phyloP scores from a whole-genome alignment of 2,113 vertebrate species.

The Chunga burmeisteri region DNA sequence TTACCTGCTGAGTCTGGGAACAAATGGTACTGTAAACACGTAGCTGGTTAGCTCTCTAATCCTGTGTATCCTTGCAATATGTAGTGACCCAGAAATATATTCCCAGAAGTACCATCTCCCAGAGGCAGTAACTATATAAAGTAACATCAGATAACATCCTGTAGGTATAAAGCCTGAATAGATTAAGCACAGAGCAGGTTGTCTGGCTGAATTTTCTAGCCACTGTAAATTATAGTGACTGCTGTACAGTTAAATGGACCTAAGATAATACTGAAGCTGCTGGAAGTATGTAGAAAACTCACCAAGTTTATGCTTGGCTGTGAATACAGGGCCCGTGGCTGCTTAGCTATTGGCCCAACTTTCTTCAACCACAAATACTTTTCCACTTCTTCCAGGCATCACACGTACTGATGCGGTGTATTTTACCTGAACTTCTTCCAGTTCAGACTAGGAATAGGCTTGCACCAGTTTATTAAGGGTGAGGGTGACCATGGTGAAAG shows the following conservation, averaged over 20 bases:
- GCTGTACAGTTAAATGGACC: neutral
- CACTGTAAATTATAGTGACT: neutral
- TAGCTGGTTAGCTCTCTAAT: neutral
- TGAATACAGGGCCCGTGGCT: neutral
- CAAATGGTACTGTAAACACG: neutral
- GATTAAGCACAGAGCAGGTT: neutral
- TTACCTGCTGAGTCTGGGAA: neutral
- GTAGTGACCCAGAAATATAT: neutral
- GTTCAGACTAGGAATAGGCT: neutral
- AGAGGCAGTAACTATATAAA: neutral
- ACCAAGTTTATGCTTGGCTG: neutral
- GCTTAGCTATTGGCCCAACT: neutral
- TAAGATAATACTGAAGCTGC: neutral
- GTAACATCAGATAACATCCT: neutral
- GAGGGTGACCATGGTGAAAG: rapidly evolving
- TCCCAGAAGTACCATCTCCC: constrained; percentile 22
- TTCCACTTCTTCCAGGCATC: neutral
- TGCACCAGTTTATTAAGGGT: neutral
- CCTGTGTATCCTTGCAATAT: neutral
- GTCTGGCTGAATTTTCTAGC: neutral
- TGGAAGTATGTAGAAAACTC: constrained; percentile 2
- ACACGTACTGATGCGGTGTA: rapidly evolving
- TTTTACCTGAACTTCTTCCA: neutral
- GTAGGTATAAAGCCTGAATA: neutral
- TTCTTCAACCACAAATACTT: neutral